Conservation (phyloP, 1,140 invertebrate species). For the Magallana gigas region DNA sequence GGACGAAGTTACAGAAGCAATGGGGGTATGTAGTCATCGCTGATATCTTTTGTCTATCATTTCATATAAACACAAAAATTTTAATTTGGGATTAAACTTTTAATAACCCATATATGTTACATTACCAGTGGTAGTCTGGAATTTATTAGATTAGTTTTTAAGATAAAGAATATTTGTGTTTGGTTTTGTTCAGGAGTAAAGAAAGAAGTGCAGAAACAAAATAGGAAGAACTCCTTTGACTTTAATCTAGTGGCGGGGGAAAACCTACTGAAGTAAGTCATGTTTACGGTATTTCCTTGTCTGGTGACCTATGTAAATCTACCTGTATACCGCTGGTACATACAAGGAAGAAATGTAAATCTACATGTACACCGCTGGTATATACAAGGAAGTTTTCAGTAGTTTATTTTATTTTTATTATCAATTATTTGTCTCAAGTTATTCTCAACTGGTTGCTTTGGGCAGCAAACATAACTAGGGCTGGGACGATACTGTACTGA, state of each 20-base stretch:
- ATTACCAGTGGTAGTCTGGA: no score
- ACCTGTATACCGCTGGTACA: not conserved
- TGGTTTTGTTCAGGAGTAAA: constrained; percentile 7
- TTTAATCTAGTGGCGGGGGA: constrained; percentile 1
- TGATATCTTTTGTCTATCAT: no score
- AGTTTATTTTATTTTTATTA: not conserved
- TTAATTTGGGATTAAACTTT: no score
- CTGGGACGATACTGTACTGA: no score
- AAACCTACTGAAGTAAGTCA: not conserved
- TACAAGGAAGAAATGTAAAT: not conserved
- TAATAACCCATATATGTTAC: no score
- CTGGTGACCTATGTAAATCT: not conserved
- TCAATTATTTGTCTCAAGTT: not conserved
- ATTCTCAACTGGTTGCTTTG: not conserved
- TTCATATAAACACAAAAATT: no score
- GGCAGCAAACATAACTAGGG: not conserved
- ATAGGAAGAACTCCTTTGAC: constrained; percentile 25
- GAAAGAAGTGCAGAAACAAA: constrained; percentile 12
- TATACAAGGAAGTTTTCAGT: not conserved
- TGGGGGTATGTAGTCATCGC: constrained; percentile 62
- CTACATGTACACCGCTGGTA: not conserved
- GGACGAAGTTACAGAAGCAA: constrained; percentile 81
- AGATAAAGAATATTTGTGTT: not conserved
- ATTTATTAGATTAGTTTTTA: no score
- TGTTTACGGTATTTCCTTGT: not conserved